A percentile compares a stretch with the other conserved stretches of the same genome.
phyloP scores from a whole-genome alignment of 2,113 vertebrate species.

The Apaloderma vittatum region DNA sequence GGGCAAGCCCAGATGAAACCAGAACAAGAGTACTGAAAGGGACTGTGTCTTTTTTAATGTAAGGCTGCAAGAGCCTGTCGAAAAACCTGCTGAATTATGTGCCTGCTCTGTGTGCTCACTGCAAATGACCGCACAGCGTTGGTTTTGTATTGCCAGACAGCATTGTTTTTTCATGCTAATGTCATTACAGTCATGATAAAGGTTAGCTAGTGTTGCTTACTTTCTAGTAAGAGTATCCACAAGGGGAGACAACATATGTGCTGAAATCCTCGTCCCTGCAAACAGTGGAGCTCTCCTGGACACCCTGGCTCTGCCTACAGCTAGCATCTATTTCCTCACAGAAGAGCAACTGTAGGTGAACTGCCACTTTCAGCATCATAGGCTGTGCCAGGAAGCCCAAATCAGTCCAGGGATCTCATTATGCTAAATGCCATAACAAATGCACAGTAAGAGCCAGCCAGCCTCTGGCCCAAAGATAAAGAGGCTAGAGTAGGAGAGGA shows the following conservation, averaged over 20 bases:
- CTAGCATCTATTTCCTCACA: background rate
- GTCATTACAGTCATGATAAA: background rate
- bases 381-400: background rate
- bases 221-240: background rate
- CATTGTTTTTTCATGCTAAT: background rate
- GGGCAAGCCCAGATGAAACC: background rate
- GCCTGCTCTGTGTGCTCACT: background rate
- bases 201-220: background rate
- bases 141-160: constrained; percentile 8
- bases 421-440: background rate
- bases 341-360: background rate
- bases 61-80: background rate
- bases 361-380: background rate
- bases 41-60: background rate
- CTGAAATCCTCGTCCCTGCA: background rate
- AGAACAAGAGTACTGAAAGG: constrained; percentile 18
- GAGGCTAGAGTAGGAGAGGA: background rate
- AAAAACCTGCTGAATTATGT: constrained; percentile 27
- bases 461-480: background rate
- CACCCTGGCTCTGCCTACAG: background rate
- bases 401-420: background rate
- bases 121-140: background rate
- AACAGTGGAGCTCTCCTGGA: background rate
- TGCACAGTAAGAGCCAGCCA: background rate
- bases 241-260: background rate